Base-by-base conservation (phyloP, 1,140 invertebrate species). In the Ceratina japonica region DNA sequence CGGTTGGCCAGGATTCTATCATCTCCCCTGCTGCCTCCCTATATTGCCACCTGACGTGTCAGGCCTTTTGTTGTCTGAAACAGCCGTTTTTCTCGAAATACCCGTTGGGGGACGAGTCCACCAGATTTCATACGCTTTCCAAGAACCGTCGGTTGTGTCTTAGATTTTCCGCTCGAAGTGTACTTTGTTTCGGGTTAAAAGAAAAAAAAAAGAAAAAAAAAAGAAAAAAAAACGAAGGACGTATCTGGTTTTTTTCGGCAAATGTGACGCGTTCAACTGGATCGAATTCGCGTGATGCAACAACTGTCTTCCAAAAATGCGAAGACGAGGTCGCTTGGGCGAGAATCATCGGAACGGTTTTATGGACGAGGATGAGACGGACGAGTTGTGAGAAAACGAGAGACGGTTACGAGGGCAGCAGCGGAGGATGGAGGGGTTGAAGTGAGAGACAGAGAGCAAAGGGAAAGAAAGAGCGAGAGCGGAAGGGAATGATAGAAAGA, bases 351-450 rank as follows among this genome's bases (percentile, higher is more conserved):
- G 72, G 71, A 31, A 58, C 61, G 71, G 64, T 69, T 52, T 75
- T 65, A 27, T 49, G 59, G 51, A 59, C 16, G 44, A 20, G 71
- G 18, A 27, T 51, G 59, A 70, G 65, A 10, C 37, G 52, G 51
- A 79, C 13, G 74, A 68, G 56, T 79, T 79, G 80, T 80, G 73
- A 71, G 49, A 61, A 66, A 76, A 51, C 52, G 56, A 81, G 59
- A 68, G 54, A 79, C 73, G 54, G 70, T 79, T 70, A 84, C 73
- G 71, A 64, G 49, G 24, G 58, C 52, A 76, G 73, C 27, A 52
- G 56, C 12, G 27, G 70, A 31, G 49, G 18, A n/a, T 18, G 27
- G 58, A 37, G 65, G 73, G 37, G 79, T 44, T 64, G 63, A 81
- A 70, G 66, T 71, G 84, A 78, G 52, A 49, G 54, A 72, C 44